Percentiles rank a stretch among this genome's conserved stretches.
Conservation (phyloP, 2,113 vertebrate species). For the Hiodon tergisus region DNA sequence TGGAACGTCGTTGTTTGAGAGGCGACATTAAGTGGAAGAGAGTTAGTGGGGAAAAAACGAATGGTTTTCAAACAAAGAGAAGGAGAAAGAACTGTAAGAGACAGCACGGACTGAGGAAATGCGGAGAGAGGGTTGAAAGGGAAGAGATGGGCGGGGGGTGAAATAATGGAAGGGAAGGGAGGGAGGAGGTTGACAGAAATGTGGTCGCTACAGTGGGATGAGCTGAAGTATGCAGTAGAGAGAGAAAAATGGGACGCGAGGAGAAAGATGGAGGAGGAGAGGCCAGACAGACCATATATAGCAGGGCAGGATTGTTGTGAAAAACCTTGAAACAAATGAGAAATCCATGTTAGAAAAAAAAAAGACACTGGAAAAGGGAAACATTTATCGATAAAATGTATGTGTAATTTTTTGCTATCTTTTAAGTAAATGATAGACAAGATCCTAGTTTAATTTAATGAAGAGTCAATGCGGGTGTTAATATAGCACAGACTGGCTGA, state of each 20-base stretch:
- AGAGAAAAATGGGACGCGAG: neutral
- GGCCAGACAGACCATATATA: slow-evolving; percentile 2
- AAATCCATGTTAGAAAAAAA: neutral
- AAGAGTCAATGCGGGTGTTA: slow-evolving; percentile 3
- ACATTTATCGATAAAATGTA: no score
- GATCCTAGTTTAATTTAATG: no score
- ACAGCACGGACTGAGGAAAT: neutral
- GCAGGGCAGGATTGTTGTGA: neutral
- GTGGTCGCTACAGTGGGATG: neutral
- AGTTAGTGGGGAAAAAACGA: neutral
- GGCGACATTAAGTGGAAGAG: neutral
- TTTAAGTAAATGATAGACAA: no score
- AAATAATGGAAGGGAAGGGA: slow-evolving; percentile 12
- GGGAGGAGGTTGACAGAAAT: neutral
- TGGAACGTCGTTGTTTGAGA: no score
- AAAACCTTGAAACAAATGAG: slow-evolving; percentile 22
- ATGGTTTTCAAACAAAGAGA: neutral
- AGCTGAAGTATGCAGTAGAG: slow-evolving; percentile 9
- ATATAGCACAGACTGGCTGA: slow-evolving; percentile 17
- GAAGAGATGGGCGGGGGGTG: neutral
- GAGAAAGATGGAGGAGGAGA: neutral
- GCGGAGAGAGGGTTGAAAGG: neutral
- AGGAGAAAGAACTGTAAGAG: neutral
- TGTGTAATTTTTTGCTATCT: no score
- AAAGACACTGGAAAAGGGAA: neutral